phyloP scores from a whole-genome alignment of 2,888 invertebrate species.

The Neocrepidodera transversa region DNA sequence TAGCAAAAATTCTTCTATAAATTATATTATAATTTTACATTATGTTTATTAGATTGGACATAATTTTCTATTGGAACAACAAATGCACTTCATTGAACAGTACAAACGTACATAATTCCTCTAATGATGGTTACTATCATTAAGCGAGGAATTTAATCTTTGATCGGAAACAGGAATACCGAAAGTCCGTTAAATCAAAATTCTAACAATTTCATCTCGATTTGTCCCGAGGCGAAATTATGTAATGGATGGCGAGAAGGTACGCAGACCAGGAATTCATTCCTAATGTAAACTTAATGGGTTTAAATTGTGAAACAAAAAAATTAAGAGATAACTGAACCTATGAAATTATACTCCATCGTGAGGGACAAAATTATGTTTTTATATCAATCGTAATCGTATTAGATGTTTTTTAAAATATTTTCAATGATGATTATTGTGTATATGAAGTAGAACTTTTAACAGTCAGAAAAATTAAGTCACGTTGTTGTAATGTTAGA shows the following conservation, averaged over 20 bases:
- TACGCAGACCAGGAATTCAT: neutral
- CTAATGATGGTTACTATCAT: neutral
- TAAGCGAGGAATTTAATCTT: conserved; percentile 9
- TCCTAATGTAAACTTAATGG: conserved; percentile 20
- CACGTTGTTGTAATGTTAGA: too few species aligned
- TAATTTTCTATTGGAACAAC: too few species aligned
- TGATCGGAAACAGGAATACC: conserved; percentile 7
- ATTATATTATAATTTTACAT: too few species aligned
- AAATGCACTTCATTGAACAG: too few species aligned
- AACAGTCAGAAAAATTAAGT: too few species aligned
- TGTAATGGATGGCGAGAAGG: conserved; percentile 12
- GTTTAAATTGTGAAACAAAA: conserved; percentile 3
- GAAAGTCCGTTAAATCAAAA: conserved; percentile 14
- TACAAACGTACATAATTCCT: too few species aligned
- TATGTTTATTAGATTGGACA: too few species aligned
- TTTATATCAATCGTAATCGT: neutral
- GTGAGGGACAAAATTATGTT: neutral
- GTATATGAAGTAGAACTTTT: too few species aligned
- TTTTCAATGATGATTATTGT: too few species aligned
- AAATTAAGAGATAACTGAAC: conserved; percentile 1
- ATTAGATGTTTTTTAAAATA: too few species aligned
- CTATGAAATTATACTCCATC: neutral
- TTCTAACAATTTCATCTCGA: conserved; percentile 4
- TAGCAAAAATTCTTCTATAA: too few species aligned
- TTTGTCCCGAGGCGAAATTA: conserved; percentile 10